Evolutionary conservation across 1,140 invertebrate species (phyloP), one percentile per base, ranked within the genome.

Genomic region (Drosophila tsacasi): DNA sequence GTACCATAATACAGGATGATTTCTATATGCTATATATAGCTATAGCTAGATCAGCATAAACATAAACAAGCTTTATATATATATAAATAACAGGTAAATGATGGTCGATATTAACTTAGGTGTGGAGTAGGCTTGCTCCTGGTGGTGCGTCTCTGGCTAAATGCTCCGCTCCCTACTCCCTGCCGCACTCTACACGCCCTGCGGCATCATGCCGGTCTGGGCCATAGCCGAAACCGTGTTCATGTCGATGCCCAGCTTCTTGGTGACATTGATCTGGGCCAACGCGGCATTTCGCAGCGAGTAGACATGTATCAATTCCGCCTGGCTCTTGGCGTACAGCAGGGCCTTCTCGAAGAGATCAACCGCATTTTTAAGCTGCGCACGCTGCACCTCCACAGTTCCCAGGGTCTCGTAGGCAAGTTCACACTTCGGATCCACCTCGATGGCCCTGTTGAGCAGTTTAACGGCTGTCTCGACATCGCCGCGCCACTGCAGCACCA

Each of bases 341-440:
- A 99, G 95, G n/a, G 98, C 98, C 93, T 97, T 97, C 78, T 98
- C 96, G 91, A 99, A 98, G 21, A 97, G 94, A 73, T 96, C 95
- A 65, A 99, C 95, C 9, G 98, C 98, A 85, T 96, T 94, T 57
- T 95, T 94, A 60, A 99, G 93, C 92, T 98, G 77, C 13, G 79
- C 92, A 13, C 96, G 96, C 94, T 99, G 98, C 74, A 98, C 96
- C 95, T 98, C 97, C 75, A 99, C 96, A 3, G 97, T 98, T 71
- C 97, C 98, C 54, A 99, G 94, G 30, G 98, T 98, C 94, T 99
- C 98, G 93, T 98, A 99, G 15, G 97, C 98, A 94, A 98, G 97
- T 94, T 98, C 96, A 94, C 98, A 99, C 93, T 97, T 97, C 27
- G 97, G 95, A 94, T 99, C 98, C 69, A 98, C 94, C 89, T 97